Conservation (phyloP, 2,888 invertebrate genomes). For the Stratiomys singularior region DNA sequence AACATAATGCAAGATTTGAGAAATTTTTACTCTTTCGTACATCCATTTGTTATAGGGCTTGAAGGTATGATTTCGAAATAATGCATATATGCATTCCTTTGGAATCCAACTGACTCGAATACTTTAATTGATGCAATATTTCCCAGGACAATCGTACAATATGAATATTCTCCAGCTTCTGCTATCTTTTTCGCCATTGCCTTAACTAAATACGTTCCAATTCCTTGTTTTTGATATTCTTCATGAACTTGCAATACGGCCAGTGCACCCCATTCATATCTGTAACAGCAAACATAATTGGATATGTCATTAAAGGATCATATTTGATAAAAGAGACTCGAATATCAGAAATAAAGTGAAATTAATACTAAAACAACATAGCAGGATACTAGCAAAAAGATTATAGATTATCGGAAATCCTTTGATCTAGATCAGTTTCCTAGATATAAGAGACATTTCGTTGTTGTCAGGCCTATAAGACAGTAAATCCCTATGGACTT, state of each 20-base stretch:
- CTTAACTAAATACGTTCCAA: background rate
- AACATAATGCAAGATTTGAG: background rate
- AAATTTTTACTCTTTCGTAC: background rate
- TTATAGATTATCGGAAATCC: too few species aligned
- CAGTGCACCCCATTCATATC: conserved; percentile 28
- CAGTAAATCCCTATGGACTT: too few species aligned
- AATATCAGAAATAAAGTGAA: too few species aligned
- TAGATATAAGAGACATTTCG: too few species aligned
- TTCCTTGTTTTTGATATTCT: background rate
- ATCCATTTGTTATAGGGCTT: background rate
- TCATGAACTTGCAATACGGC: conserved; percentile 17
- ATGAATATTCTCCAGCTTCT: background rate
- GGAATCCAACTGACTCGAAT: conserved; percentile 11
- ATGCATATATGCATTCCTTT: background rate
- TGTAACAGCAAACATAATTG: too few species aligned
- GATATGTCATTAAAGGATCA: too few species aligned
- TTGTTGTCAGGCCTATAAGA: too few species aligned
- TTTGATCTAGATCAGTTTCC: too few species aligned
- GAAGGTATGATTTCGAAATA: conserved; percentile 25
- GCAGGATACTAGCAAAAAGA: too few species aligned
- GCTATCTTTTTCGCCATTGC: conserved; percentile 16
- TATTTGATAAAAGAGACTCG: too few species aligned
- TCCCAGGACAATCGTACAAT: background rate
- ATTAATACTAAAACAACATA: too few species aligned
- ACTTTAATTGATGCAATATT: background rate